Evolutionary conservation across 1,140 invertebrate genomes (phyloP).

Genomic region (Heterodera schachtii): DNA sequence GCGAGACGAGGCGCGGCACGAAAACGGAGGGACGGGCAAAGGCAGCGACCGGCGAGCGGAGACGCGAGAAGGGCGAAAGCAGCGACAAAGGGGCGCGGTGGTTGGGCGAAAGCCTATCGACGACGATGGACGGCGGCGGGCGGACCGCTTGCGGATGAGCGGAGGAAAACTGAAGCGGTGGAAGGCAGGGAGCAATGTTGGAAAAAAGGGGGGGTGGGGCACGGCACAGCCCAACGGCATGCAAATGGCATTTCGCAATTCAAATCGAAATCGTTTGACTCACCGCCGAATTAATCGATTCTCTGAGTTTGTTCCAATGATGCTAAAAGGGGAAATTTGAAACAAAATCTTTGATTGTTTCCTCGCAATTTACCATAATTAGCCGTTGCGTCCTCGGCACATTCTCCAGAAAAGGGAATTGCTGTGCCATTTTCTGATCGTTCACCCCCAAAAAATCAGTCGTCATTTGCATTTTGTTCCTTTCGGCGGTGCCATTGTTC

Average conservation of each 20-base stretch:
- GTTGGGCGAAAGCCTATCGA: background rate
- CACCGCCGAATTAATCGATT: background rate
- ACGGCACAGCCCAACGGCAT: no score
- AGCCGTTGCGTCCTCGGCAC: background rate
- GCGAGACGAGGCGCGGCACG: background rate
- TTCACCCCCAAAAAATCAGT: background rate
- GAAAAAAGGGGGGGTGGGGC: no score
- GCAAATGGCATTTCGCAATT: background rate
- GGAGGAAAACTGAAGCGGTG: constrained; percentile 1
- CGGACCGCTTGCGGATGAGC: background rate
- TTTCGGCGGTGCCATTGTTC: background rate
- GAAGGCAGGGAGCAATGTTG: background rate
- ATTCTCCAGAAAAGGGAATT: background rate
- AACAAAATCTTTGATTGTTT: background rate
- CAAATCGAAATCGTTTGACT: background rate
- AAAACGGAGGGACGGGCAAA: background rate
- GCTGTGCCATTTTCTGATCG: background rate
- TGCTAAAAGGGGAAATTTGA: constrained; percentile 1
- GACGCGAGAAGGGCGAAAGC: background rate
- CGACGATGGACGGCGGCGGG: background rate
- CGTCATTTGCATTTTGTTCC: background rate
- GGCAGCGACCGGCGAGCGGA: background rate
- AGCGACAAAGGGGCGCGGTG: background rate
- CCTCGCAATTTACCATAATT: background rate
- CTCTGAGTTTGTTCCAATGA: constrained; percentile 1